A percentile compares a stretch with the other conserved stretches of the same genome.
phyloP scores from a whole-genome alignment of 1,140 invertebrate genomes.

The Drosophila virilis region DNA sequence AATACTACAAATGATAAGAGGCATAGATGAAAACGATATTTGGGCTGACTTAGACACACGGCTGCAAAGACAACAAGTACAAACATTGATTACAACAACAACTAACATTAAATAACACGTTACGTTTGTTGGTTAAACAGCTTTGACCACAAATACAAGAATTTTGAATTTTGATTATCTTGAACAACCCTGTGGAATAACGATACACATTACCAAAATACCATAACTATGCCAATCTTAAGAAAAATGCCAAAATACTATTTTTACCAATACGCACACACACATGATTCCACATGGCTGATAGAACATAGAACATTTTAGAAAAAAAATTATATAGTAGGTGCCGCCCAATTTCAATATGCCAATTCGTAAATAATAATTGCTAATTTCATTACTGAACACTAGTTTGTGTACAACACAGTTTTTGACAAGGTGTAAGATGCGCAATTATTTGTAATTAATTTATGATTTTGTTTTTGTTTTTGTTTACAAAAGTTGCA shows the following conservation, averaged over 20 bases:
- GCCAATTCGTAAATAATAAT: conserved; percentile 72
- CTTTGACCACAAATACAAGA: conserved; percentile 42
- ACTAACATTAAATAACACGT: conserved; percentile 70
- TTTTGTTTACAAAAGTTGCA: conserved; percentile 72
- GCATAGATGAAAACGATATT: conserved; percentile 49
- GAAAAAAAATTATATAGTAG: conserved; percentile 28
- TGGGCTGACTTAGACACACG: conserved; percentile 48
- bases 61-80: conserved; percentile 69
- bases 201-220: conserved; percentile 39
- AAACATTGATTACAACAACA: conserved; percentile 79
- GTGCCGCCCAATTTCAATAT: conserved; percentile 48
- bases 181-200: conserved; percentile 63
- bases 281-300: conserved; percentile 66
- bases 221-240: conserved; percentile 37
- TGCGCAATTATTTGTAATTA: conserved; percentile 66
- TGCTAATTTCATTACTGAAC: conserved; percentile 45
- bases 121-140: conserved; percentile 38
- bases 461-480: conserved; percentile 44
- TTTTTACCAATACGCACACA: conserved; percentile 43
- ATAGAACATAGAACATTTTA: conserved; percentile 15
- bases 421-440: conserved; percentile 69
- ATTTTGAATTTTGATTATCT: conserved; percentile 16
- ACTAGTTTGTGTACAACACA: conserved; percentile 67
- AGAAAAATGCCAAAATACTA: conserved; percentile 25
- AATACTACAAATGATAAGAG: conserved; percentile 67